Conservation (phyloP, 1,140 invertebrate genomes). For the Papilio machaon region DNA sequence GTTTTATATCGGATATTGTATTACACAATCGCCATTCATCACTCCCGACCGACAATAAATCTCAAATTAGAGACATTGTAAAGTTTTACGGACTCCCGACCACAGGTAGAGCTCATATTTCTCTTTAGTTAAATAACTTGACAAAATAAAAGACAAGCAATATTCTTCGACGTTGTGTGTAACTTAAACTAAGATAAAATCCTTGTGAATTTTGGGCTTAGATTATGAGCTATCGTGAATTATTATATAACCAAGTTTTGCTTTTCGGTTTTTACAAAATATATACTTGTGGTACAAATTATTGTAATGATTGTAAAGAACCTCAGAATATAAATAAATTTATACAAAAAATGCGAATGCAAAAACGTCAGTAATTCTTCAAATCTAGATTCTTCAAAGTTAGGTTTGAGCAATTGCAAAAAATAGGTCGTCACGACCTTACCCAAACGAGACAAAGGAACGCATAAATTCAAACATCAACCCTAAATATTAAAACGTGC, state of each 20-base stretch:
- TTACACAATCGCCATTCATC: constrained; percentile 73
- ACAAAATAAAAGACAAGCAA: constrained; percentile 26
- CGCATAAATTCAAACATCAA: constrained; percentile 31
- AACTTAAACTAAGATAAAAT: background rate
- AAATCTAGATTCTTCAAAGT: background rate
- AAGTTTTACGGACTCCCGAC: constrained; percentile 71
- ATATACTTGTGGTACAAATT: no score
- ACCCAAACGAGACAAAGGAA: constrained; percentile 20
- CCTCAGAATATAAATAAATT: background rate
- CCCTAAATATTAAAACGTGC: constrained; percentile 27
- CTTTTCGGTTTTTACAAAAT: no score
- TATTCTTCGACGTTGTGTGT: constrained; percentile 29
- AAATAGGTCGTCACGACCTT: constrained; percentile 11
- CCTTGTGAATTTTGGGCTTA: background rate
- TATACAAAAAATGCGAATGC: background rate
- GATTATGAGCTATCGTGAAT: background rate
- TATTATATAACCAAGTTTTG: background rate
- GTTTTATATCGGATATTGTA: constrained; percentile 54
- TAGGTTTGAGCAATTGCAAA: constrained; percentile 3
- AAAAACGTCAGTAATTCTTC: background rate
- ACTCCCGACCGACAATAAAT: constrained; percentile 59
- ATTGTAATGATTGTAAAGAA: no score
- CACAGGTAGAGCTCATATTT: constrained; percentile 64
- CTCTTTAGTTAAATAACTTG: constrained; percentile 44
- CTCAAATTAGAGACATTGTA: constrained; percentile 76